Evolutionary conservation across 2,797 vertebrate genomes (phyloP).

Genomic region (Danio kyathit): DNA sequence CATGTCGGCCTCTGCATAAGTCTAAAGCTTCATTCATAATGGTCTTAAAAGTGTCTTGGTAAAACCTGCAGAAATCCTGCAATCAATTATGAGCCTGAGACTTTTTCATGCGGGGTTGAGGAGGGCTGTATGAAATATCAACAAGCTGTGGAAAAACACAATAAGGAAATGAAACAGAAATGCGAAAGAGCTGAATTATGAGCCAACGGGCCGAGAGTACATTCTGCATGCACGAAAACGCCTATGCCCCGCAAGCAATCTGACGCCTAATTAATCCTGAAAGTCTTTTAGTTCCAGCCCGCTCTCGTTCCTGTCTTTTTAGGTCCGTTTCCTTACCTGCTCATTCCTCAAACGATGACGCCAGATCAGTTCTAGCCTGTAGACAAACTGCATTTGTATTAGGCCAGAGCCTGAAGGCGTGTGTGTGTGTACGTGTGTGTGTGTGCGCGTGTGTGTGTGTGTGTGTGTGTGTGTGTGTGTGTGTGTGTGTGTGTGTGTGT

Average conservation of each 20-base stretch:
- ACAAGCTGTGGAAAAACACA: constrained; percentile 5
- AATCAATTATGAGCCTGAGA: constrained; percentile 18
- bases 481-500: neutral
- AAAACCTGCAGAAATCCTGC: neutral
- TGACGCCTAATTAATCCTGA: constrained; percentile 86
- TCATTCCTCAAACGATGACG: constrained; percentile 34
- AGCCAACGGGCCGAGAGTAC: constrained; percentile 44
- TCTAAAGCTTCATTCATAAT: too few species aligned
- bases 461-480: neutral
- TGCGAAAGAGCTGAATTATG: constrained; percentile 53
- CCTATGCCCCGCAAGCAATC: constrained; percentile 80
- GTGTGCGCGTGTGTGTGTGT: neutral
- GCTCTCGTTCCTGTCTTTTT: constrained; percentile 65
- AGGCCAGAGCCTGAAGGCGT: constrained; percentile 5
- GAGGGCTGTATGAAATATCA: constrained; percentile 1
- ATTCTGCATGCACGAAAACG: constrained; percentile 41
- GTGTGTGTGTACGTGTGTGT: neutral
- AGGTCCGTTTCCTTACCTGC: constrained; percentile 61
- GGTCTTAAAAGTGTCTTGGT: too few species aligned
- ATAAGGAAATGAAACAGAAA: constrained; percentile 9
- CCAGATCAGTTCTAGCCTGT: constrained; percentile 29
- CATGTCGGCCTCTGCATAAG: too few species aligned
- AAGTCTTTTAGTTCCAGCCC: constrained; percentile 82
- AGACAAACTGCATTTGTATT: constrained; percentile 12
- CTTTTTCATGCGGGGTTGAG: constrained; percentile 1